Base-by-base conservation (phyloP, 2,888 invertebrate genomes). In the Atethmia centrago region DNA sequence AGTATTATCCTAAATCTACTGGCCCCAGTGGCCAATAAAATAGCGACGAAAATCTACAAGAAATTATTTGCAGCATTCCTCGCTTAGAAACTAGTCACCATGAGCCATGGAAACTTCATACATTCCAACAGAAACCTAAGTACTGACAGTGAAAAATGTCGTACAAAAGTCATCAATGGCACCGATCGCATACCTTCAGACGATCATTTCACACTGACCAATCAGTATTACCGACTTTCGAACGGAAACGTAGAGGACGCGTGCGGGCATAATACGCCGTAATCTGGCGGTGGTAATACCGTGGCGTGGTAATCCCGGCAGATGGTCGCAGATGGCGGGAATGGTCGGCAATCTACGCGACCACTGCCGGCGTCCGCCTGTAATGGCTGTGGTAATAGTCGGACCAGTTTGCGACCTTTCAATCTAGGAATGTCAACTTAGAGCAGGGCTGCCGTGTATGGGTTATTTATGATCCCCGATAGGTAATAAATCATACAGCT, bases 321-420 rank as follows among this genome's bases (percentile, higher is more conserved):
- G 90, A 88, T 90, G 90, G 88, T 80, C 85, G 84, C 80, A 81
- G 84, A 87, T 87, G 83, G 83, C 81, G 77, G 82, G 85, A 90
- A 91, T 89, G 91, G 87, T 84, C 85, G 85, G 90, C 90, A 92
- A 93, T 93, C 90, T 90, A 72, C 74, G 85, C 88, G 88, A 91
- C 91, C 92, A 90, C 93, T 89, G 91, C 90, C 90, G 89, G 88
- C 90, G 88, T 90, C 88, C 90, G 90, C 89, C 83, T 71, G 87
- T 92, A 92, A 92, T 92, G 85, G 88, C 82, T 84, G 87, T 81
- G 86, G 90, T 92, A 93, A 93, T 90, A 86, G 82, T 83, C 81
- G 88, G 83, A 91, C 92, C 88, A 92, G 91, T 92, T 91, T 89
- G 90, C 92, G 92, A 92, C 91, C 91, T 92, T 92, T 91, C 90